These are phyloP conservation scores for Hyalella azteca DNA, from an alignment of 2,888 invertebrate species.

Conservation along the genomic window DNA sequence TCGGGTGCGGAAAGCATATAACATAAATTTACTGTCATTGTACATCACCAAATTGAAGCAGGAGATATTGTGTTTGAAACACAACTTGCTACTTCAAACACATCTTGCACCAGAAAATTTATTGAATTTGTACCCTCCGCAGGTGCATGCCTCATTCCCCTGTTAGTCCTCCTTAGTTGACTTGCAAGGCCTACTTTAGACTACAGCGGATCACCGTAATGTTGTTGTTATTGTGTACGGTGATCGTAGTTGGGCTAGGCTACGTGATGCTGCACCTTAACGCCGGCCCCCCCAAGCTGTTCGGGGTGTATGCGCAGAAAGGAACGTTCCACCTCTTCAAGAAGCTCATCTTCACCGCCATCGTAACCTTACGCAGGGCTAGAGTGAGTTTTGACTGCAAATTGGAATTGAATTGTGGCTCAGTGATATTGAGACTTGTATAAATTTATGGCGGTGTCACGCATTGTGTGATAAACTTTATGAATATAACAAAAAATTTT, in stretches of 20 bases:
- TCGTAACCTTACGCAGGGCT: not conserved
- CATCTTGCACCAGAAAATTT: no score
- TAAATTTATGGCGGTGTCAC: not conserved
- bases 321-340: constrained; percentile 1
- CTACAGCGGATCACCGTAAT: no score
- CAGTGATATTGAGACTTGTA: not conserved
- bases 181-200: no score
- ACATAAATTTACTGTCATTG: no score
- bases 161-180: no score
- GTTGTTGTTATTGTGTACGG: no score
- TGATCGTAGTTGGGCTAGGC: not conserved
- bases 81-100: no score
- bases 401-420: not conserved
- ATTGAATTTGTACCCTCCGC: no score
- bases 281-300: not conserved
- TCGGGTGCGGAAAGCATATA: no score
- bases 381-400: not conserved
- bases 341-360: not conserved
- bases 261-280: not conserved
- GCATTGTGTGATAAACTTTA: not conserved
- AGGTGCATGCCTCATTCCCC: no score
- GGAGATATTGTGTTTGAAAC: no score
- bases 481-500: not conserved
- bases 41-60: no score
- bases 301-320: not conserved